Conservation (phyloP, 53 echinoderm and acorn worm genomes). For the Antedon mediterranea region DNA sequence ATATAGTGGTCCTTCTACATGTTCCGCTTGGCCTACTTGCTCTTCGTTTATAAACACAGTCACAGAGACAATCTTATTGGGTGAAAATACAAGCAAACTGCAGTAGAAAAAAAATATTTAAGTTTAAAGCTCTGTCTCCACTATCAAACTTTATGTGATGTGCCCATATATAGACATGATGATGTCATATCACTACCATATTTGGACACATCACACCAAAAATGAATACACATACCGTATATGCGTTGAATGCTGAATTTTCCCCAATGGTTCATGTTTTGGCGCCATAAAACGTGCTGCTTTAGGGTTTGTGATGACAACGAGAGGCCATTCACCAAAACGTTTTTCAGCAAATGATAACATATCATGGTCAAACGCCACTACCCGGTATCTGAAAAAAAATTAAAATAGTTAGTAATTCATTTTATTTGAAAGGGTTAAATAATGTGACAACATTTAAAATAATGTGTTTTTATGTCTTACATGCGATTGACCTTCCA, state of each 20-base stretch:
- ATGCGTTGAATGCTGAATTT: constrained; percentile 79
- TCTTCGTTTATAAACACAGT: constrained; percentile 52
- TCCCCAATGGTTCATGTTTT: constrained; percentile 65
- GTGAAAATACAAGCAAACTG: constrained; percentile 83
- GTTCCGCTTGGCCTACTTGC: constrained; percentile 43
- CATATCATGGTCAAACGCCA: constrained; percentile 93
- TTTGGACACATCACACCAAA: no score
- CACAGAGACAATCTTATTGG: constrained; percentile 44
- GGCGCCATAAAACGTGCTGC: constrained; percentile 73
- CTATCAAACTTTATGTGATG: no score
- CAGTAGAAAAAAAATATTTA: background rate
- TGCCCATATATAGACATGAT: no score
- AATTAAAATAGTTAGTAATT: background rate
- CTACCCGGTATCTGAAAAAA: constrained; percentile 67
- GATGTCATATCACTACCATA: no score
- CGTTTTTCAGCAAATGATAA: constrained; percentile 82
- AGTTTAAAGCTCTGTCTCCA: no score
- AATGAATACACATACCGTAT: constrained; percentile 42
- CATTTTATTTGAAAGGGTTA: no score
- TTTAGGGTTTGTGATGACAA: constrained; percentile 95
- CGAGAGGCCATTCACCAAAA: constrained; percentile 72
- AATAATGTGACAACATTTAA: no score
- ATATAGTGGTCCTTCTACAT: constrained; percentile 82
- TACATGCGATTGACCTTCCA: constrained; percentile 88
- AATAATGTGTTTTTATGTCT: background rate